Evolutionary conservation across 2,113 vertebrate genomes (phyloP), one percentile per base, ranked within the genome.

Genomic region (Ondatra zibethicus): DNA sequence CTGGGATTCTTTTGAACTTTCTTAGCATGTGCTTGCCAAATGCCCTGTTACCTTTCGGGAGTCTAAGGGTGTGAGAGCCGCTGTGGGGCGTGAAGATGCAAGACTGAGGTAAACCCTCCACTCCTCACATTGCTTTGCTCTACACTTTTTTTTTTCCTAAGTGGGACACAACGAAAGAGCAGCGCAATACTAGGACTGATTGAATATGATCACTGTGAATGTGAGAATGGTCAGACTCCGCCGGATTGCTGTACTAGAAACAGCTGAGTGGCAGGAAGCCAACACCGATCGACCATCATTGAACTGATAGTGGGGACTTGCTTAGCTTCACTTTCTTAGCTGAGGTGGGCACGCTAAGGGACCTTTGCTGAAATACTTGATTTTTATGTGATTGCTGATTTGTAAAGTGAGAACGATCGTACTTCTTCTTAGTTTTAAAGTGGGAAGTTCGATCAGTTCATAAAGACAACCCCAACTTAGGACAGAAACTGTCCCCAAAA

Each of bases 381-480:
- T 72, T 91, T 96, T 29, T 84, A 6, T 52, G 16, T 93, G 76
- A 45, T 82, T 92, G 31, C 73, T 68, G 65, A 36, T 84, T 89
- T 89, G 19, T 65, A 92, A 93, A 87, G 72, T 78, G 42, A 72
- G 42, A 68, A 65, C 29, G 52, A 13, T 0, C 33, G 4, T 94
- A 61, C 93, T 93, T 94, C 50, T 94, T 95, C 58, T 25, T 93
- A 77, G 61, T 92, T 14, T 96, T 94, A 84, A 87, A 94, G 29
- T 33, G 88, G 82, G 19, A 97, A 81, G 11, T 84, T 47, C 14
- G 92, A 47, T 66, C 42, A 86, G 55, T 89, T 94, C 23, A 73
- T 58, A 73, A 63, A 93, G 84, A 91, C 73, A 85, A 5, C 89
- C 92, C 77, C 42, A 95, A 68, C 81, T 96, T 36, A 92, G 85